Evolutionary conservation across 2,888 invertebrate genomes (phyloP).

Genomic region (Tridacna crocea): DNA sequence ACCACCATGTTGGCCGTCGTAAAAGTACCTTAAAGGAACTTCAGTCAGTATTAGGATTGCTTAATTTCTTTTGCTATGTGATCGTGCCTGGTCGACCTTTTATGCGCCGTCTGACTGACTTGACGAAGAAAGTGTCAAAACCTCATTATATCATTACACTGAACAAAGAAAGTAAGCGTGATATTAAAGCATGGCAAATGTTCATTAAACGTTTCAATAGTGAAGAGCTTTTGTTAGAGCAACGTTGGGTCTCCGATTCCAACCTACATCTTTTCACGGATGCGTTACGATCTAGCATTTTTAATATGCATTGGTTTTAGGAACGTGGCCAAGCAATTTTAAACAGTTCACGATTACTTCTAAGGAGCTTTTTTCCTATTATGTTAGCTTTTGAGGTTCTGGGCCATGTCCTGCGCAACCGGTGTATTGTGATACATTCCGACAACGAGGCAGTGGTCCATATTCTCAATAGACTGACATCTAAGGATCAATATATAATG

Average conservation of each 20-base stretch:
- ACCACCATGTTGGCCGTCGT: not conserved
- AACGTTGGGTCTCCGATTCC: constrained; percentile 25
- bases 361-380: constrained; percentile 57
- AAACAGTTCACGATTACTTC: constrained; percentile 38
- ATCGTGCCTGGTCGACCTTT: constrained; percentile 42
- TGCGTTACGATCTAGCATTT: constrained; percentile 41
- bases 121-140: constrained; percentile 36
- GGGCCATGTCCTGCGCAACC: constrained; percentile 22
- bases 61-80: constrained; percentile 48
- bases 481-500: constrained; percentile 40
- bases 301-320: constrained; percentile 38
- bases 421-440: constrained; percentile 35
- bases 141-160: constrained; percentile 41
- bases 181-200: constrained; percentile 38
- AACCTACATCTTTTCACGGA: constrained; percentile 34
- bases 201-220: constrained; percentile 52
- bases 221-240: constrained; percentile 17
- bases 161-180: constrained; percentile 27
- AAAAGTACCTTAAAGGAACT: constrained; percentile 25
- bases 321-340: constrained; percentile 12
- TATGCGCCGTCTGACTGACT: constrained; percentile 37
- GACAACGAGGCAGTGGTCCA: constrained; percentile 53
- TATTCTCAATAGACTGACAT: constrained; percentile 45
- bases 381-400: constrained; percentile 50
- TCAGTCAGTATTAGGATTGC: constrained; percentile 32